A percentile compares a stretch with the other conserved stretches of the same genome.
These are phyloP conservation scores for Drosophila mayri DNA, from an alignment of 1,140 invertebrate genomes.

Conservation along the genomic window DNA sequence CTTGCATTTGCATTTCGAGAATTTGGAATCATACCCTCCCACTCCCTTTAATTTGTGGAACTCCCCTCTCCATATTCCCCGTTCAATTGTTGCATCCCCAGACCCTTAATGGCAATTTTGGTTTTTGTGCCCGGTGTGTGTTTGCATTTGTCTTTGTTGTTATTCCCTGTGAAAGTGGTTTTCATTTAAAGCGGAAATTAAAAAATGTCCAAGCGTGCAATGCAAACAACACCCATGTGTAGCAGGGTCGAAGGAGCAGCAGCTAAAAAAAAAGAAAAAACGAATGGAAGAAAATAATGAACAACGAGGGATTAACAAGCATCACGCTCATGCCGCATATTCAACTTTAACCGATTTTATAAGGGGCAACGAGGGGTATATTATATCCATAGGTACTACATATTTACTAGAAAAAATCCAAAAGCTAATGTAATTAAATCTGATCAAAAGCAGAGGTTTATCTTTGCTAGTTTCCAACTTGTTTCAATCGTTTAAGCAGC, in stretches of 20 bases:
- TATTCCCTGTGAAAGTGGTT: constrained; percentile 56
- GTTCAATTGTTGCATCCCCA: constrained; percentile 39
- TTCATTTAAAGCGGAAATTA: constrained; percentile 82
- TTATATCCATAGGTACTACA: too few species aligned
- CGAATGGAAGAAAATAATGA: constrained; percentile 45
- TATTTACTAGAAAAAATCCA: background rate
- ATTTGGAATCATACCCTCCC: constrained; percentile 30
- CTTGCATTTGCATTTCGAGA: constrained; percentile 66
- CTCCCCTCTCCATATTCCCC: background rate
- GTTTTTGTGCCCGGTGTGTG: constrained; percentile 30
- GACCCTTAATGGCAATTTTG: constrained; percentile 52
- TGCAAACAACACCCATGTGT: constrained; percentile 40
- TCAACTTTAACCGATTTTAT: constrained; percentile 9
- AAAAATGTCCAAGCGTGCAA: constrained; percentile 68
- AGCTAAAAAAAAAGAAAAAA: constrained; percentile 9
- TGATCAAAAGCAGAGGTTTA: background rate
- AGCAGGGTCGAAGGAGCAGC: constrained; percentile 10
- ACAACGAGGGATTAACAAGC: constrained; percentile 59
- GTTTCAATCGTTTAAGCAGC: background rate
- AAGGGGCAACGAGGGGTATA: background rate
- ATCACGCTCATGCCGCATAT: constrained; percentile 4
- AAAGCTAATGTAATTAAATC: background rate
- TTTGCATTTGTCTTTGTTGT: constrained; percentile 15
- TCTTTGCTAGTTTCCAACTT: background rate
- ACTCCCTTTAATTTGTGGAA: background rate